Percentiles rank a stretch among this genome's conserved stretches.
These are phyloP conservation scores for Drosophila sordidula DNA, from an alignment of 2,888 invertebrate species.

Conservation along the genomic window DNA sequence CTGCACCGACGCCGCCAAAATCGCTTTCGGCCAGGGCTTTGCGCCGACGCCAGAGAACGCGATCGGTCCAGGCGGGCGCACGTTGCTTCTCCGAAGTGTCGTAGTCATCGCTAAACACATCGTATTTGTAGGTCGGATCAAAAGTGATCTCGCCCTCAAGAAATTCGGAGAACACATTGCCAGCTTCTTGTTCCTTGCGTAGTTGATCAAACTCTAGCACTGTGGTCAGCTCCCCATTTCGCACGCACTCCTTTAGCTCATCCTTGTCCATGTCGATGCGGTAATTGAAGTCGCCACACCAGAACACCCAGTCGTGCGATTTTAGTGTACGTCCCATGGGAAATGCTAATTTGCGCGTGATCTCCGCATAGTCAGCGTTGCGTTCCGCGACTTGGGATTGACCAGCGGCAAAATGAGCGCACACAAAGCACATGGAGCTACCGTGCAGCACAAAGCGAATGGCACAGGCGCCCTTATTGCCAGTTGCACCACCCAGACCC, in stretches of 20 bases:
- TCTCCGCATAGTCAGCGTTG: conserved; percentile 98
- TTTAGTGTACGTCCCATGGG: conserved; percentile 96
- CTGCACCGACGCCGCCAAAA: conserved; percentile 72
- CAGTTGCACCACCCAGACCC: conserved; percentile 98
- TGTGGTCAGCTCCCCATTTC: conserved; percentile 87
- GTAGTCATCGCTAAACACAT: conserved; percentile 98
- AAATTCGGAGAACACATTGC: conserved; percentile 96
- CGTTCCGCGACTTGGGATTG: conserved; percentile 95
- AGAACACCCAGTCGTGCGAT: conserved; percentile 99
- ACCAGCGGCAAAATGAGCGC: conserved; percentile 99
- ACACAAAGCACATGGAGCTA: conserved; percentile 98
- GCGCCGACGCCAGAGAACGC: conserved; percentile 96
- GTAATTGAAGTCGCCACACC: conserved; percentile 99
- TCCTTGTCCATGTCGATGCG: conserved; percentile 98
- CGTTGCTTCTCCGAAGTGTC: conserved; percentile 99
- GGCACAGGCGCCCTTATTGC: conserved; percentile 98
- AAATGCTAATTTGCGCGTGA: conserved; percentile 94
- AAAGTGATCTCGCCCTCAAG: conserved; percentile 96
- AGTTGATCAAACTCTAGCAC: conserved; percentile 96
- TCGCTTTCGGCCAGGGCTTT: conserved; percentile 91
- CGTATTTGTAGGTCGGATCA: conserved; percentile 99
- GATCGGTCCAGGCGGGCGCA: conserved; percentile 99
- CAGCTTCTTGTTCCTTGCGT: conserved; percentile 90
- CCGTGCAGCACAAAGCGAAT: conserved; percentile 96
- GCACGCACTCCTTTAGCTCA: conserved; percentile 94